Evolutionary conservation across 1,140 invertebrate genomes (phyloP), one percentile per base, ranked within the genome.

Genomic region (Parapsyche elsis): DNA sequence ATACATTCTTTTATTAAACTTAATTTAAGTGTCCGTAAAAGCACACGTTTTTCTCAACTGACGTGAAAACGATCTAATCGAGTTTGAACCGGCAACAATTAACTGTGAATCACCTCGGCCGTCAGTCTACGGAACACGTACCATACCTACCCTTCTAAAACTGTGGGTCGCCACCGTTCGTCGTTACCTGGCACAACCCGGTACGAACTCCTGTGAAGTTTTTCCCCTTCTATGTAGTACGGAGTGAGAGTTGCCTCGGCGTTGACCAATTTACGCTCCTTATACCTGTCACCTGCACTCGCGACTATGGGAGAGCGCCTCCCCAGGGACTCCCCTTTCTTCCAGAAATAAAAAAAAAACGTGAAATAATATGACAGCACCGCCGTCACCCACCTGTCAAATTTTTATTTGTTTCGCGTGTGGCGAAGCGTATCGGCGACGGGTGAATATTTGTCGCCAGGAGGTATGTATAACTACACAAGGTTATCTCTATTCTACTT

Each of bases 261-360:
- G 59, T 80, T 80, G 79, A 80, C 79, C 79, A 80, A 80, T 80
- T 80, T 80, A 80, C 79, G 79, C 21, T 76, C 46, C 64, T 76
- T 70, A 53, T 26, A 71, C 74, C 79, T 80, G 79, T 80, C 79
- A 80, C 79, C 67, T 80, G 79, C 79, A 77, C 53, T 76, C 64
- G 79, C 71, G 49, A 10, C 46, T 73, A 21, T 16, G n/a, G n/a
- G 12, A 26, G 53, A 16, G 10, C 16, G 21, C 26, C 73, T 10
- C 10, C 23, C 46, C 1, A 74, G 21, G 16, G 26, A 26, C 9
- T n/a, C 30, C 16, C 49, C 16, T 10, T 16, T 53, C 4, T 53
- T 53, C 16, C 16, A 53, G 16, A 14, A 26, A 67, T 26, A 23
- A 67, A 67, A 67, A 26, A 67, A 67, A 67, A 73, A 49, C 19